Evolutionary conservation across 2,797 vertebrate species (phyloP), one percentile per base, ranked within the genome.

Genomic region (Clamator glandarius): DNA sequence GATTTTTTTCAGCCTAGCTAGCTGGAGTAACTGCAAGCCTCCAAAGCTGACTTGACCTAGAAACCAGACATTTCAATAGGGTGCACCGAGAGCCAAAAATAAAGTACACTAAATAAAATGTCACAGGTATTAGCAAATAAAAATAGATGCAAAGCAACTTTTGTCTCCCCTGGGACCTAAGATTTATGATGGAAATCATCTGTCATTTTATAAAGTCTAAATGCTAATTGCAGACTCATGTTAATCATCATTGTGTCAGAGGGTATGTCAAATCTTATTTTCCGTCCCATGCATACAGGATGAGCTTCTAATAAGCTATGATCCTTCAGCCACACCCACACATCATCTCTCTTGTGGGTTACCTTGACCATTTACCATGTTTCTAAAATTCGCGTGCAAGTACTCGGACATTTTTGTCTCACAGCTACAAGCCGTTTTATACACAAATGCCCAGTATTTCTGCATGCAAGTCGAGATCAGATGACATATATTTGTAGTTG

Each of bases 231-330:
- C 92, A 91, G 48, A 66, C 86, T 89, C 84, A 52, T 35, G 76
- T 92, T 94, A 85, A 66, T 92, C 82, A 90, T 81, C 54, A 8
- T 82, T 69, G 26, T 81, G 1, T 78, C 87, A 93, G 87, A 85
- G 79, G 50, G 82, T 66, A 52, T 91, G 92, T 89, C 89, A 94
- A 64, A 75, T 93, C 93, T 92, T 89, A 42, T 93, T 94, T 93
- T 95, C 89, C 77, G 81, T 84, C 70, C 80, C 63, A 91, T 93
- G 74, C 50, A n/a, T 61, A 63, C 8, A 46, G 88, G 79, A 92
- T 95, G 91, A 93, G 80, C 83, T 70, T 74, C 87, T 96, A 76
- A 94, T 63, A 76, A 93, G 62, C 73, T 77, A 33, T 87, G 84
- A 92, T 95, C 78, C 69, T 84, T 74, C 58, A 87, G 82, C 79